phyloP scores from a whole-genome alignment of 2,888 invertebrate genomes.

The Heliconius charithonia region DNA sequence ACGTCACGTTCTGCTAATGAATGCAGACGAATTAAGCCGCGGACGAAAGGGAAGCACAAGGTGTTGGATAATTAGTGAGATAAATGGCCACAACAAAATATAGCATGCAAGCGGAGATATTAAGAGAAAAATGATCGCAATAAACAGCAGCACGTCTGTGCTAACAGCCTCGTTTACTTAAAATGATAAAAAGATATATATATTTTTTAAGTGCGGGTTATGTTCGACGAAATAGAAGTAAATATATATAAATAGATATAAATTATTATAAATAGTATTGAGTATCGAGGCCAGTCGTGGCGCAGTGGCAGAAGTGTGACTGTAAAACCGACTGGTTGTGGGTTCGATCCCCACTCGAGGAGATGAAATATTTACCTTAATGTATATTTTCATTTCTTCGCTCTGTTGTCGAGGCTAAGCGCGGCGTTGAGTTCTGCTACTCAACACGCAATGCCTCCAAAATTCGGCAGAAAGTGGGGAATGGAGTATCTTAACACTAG shows the following conservation, averaged over 20 bases:
- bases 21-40: conserved; percentile 12
- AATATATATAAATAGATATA: not conserved
- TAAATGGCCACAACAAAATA: conserved; percentile 29
- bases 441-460: no score
- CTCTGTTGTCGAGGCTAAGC: no score
- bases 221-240: not conserved
- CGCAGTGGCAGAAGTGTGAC: no score
- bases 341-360: no score
- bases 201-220: not conserved
- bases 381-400: no score
- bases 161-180: conserved; percentile 1
- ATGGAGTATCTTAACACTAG: no score
- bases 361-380: no score
- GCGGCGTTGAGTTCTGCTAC: no score
- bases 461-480: no score
- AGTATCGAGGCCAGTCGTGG: no score
- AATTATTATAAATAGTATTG: not conserved
- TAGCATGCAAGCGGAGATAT: not conserved
- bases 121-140: not conserved
- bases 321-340: no score
- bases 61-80: conserved; percentile 32
- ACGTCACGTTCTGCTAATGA: conserved; percentile 14
- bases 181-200: not conserved
- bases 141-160: not conserved
- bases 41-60: conserved; percentile 18